These are phyloP conservation scores for Salvelinus alpinus DNA, from an alignment of 2,113 vertebrate species.

Conservation along the genomic window DNA sequence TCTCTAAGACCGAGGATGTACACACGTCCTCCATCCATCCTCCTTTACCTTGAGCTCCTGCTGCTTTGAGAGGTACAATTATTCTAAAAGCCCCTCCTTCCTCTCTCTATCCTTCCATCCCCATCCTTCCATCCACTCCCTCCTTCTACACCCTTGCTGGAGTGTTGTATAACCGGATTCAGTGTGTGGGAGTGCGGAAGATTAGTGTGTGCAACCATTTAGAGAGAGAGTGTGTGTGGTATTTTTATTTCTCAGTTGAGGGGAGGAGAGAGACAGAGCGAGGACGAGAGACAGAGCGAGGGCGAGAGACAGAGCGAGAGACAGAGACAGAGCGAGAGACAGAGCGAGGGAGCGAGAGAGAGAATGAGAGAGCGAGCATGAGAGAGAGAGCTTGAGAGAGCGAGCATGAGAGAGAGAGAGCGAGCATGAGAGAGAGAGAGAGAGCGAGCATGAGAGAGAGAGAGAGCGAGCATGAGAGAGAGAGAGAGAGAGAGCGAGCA, in stretches of 20 bases:
- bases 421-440: too few species aligned
- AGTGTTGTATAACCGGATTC: background rate
- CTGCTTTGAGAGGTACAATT: slow-evolving; percentile 8
- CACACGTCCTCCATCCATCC: background rate
- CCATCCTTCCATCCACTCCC: too few species aligned
- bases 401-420: too few species aligned
- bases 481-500: rapidly evolving
- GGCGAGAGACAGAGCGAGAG: too few species aligned
- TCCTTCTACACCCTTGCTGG: background rate
- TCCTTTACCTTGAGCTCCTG: background rate
- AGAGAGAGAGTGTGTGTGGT: background rate
- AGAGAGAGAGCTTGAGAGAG: too few species aligned
- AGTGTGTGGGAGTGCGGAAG: background rate
- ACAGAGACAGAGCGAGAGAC: rapidly evolving
- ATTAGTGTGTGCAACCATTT: background rate
- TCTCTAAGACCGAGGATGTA: background rate
- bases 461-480: too few species aligned
- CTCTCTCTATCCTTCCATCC: background rate
- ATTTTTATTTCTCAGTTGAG: background rate
- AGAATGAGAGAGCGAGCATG: rapidly evolving
- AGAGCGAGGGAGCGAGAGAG: too few species aligned
- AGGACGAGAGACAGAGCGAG: background rate
- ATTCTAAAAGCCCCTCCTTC: slow-evolving; percentile 11
- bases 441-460: too few species aligned
- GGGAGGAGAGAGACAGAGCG: background rate